Conservation (phyloP, 1,140 invertebrate genomes). For the Zaprionus inermis region DNA sequence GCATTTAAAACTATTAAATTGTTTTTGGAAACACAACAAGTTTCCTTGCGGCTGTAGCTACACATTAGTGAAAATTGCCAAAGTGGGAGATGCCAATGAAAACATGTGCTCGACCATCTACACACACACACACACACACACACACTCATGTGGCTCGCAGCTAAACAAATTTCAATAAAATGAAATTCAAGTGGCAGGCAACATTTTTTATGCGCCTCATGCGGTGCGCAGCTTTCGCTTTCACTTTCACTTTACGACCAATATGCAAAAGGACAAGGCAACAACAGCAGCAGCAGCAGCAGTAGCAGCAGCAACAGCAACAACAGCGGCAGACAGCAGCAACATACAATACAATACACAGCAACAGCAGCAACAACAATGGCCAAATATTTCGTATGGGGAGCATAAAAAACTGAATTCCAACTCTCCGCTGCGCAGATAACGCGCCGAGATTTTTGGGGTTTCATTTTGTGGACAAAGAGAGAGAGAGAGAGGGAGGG, state of each 20-base stretch:
- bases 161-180: constrained; percentile 80
- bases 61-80: constrained; percentile 25
- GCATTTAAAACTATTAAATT: neutral
- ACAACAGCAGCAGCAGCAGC: constrained; percentile 13
- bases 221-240: constrained; percentile 58
- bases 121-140: constrained; percentile 14
- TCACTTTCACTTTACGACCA: constrained; percentile 73
- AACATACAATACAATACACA: constrained; percentile 43
- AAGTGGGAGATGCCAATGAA: constrained; percentile 15
- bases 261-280: constrained; percentile 66
- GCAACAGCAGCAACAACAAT: constrained; percentile 13
- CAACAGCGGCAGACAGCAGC: constrained; percentile 24
- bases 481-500: neutral
- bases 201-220: constrained; percentile 64
- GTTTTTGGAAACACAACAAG: neutral
- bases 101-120: constrained; percentile 16
- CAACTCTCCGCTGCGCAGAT: constrained; percentile 30
- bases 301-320: constrained; percentile 1
- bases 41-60: neutral
- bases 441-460: constrained; percentile 49
- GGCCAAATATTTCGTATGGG: constrained; percentile 65
- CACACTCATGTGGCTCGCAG: constrained; percentile 36
- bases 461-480: neutral
- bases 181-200: constrained; percentile 70
- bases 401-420: constrained; percentile 62